phyloP scores from a whole-genome alignment of 2,797 vertebrate genomes.

The Brotula barbata region DNA sequence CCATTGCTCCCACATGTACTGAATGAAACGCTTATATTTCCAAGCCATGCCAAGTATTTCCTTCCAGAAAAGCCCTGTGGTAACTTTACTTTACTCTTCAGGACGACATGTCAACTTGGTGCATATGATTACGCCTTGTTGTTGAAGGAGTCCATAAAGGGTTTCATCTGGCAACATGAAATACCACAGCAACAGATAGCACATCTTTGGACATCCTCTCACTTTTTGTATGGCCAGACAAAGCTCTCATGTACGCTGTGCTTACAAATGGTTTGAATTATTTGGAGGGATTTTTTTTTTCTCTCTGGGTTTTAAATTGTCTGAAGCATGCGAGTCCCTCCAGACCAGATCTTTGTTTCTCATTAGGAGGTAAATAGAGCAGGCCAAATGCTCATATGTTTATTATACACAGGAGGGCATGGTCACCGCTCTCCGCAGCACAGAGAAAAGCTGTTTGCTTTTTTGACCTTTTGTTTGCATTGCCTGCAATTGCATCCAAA shows the following conservation, averaged over 20 bases:
- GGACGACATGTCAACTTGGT: conserved; percentile 33
- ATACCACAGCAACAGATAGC: conserved; percentile 67
- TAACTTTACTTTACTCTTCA: conserved; percentile 35
- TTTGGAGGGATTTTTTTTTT: conserved; percentile 38
- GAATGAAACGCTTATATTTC: conserved; percentile 55
- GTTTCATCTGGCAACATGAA: conserved; percentile 54
- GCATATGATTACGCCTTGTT: conserved; percentile 30
- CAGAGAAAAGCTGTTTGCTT: conserved; percentile 58
- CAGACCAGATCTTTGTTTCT: conserved; percentile 78
- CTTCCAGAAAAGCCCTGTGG: conserved; percentile 39
- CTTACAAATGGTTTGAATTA: conserved; percentile 78
- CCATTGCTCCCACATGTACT: conserved; percentile 45
- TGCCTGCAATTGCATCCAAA: conserved; percentile 56
- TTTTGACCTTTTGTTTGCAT: conserved; percentile 66
- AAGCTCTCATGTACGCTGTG: conserved; percentile 61
- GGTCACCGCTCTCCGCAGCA: conserved; percentile 65
- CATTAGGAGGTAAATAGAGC: conserved; percentile 76
- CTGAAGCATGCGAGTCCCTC: conserved; percentile 72
- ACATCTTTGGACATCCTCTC: conserved; percentile 57
- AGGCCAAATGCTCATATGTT: conserved; percentile 75
- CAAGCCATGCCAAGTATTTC: conserved; percentile 50
- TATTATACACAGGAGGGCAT: conserved; percentile 74
- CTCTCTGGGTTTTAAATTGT: conserved; percentile 66
- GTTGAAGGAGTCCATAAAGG: conserved; percentile 29
- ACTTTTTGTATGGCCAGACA: conserved; percentile 60